These are phyloP conservation scores for Sinonovacula constricta DNA, from an alignment of 1,140 invertebrate species.

Conservation along the genomic window DNA sequence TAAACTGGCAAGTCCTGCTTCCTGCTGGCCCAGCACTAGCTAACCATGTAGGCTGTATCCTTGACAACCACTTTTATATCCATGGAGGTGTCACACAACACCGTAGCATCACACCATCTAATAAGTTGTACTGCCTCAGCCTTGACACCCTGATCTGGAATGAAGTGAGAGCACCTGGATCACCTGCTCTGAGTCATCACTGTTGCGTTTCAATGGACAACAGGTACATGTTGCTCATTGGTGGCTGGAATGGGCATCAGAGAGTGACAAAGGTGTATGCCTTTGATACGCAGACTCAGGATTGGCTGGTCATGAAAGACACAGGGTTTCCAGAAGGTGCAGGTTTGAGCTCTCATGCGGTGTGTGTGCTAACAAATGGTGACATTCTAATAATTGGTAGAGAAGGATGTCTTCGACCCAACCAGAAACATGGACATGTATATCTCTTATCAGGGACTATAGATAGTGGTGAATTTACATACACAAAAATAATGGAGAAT, in stretches of 20 bases:
- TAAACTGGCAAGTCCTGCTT: slow-evolving; percentile 64
- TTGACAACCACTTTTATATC: slow-evolving; percentile 64
- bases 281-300: slow-evolving; percentile 69
- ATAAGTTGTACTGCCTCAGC: slow-evolving; percentile 66
- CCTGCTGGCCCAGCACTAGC: slow-evolving; percentile 70
- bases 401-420: slow-evolving; percentile 73
- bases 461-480: slow-evolving; percentile 60
- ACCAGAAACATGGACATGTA: slow-evolving; percentile 73
- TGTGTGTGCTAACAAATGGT: slow-evolving; percentile 60
- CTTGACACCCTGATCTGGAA: slow-evolving; percentile 59
- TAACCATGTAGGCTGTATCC: slow-evolving; percentile 65
- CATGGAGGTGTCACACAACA: slow-evolving; percentile 72
- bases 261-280: slow-evolving; percentile 61
- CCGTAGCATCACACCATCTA: slow-evolving; percentile 62
- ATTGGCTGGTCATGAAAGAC: slow-evolving; percentile 62
- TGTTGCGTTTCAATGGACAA: slow-evolving; percentile 67
- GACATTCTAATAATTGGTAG: slow-evolving; percentile 75
- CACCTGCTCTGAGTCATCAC: slow-evolving; percentile 75
- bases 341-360: slow-evolving; percentile 76
- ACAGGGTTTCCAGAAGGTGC: slow-evolving; percentile 73
- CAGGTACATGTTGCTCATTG: slow-evolving; percentile 74
- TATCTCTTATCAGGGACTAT: slow-evolving; percentile 66
- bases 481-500: slow-evolving; percentile 61
- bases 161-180: slow-evolving; percentile 54
- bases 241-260: slow-evolving; percentile 76